Conservation (phyloP, 1,140 invertebrate species). For the Watersipora subatra region DNA sequence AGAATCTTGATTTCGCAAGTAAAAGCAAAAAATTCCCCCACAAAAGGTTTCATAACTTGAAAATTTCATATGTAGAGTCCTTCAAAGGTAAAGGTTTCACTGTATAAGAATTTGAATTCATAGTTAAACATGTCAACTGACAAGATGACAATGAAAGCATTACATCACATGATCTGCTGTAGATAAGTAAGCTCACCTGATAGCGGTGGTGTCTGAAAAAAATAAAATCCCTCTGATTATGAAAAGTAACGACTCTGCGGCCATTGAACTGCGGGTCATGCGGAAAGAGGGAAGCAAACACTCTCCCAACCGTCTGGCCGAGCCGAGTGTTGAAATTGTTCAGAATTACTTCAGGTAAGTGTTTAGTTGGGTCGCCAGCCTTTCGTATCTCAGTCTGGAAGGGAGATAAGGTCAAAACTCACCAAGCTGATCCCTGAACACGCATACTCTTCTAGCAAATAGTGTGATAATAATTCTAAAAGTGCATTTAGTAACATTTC, state of each 20-base stretch:
- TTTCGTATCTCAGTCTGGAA: conserved; percentile 17
- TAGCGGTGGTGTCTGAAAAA: conserved; percentile 95
- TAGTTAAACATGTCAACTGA: not conserved
- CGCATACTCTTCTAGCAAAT: too few relatives aligned
- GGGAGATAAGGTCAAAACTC: too few relatives aligned
- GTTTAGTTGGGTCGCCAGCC: conserved; percentile 51
- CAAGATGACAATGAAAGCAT: not conserved
- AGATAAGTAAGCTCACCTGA: conserved; percentile 11
- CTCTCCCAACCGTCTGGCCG: conserved; percentile 72
- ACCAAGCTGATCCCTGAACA: too few relatives aligned
- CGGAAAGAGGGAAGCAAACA: conserved; percentile 92
- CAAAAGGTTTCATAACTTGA: too few relatives aligned
- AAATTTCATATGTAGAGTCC: too few relatives aligned
- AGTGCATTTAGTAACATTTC: too few relatives aligned
- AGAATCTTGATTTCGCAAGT: too few relatives aligned
- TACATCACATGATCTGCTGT: not conserved
- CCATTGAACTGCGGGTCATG: conserved; percentile 88
- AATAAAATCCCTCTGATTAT: conserved; percentile 97
- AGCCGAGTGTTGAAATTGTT: conserved; percentile 92
- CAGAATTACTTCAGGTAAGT: conserved; percentile 85
- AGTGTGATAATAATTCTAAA: too few relatives aligned
- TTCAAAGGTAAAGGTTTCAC: too few relatives aligned
- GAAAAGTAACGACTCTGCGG: conserved; percentile 83
- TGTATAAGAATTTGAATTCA: not conserved
- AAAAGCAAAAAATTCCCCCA: too few relatives aligned